These are phyloP conservation scores for Sitta carolinensis DNA, from an alignment of 2,797 vertebrate species.

Conservation along the genomic window DNA sequence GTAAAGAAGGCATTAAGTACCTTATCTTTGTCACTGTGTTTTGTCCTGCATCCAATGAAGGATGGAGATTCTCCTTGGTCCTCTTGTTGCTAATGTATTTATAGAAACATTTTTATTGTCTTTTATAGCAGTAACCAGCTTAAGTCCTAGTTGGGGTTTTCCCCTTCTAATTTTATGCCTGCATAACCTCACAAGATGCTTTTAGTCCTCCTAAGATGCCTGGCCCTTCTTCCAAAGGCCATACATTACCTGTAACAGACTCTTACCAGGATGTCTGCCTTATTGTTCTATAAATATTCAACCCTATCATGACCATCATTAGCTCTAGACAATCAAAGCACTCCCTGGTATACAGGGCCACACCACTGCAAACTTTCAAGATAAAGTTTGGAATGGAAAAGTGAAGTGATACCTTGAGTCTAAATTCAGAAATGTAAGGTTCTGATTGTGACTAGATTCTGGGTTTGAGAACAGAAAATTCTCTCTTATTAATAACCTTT, in stretches of 20 bases:
- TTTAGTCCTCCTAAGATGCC: background rate
- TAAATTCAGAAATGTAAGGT: background rate
- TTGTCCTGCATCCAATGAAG: background rate
- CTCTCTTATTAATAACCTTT: background rate
- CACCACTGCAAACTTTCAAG: background rate
- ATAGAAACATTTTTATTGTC: background rate
- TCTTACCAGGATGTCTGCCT: background rate
- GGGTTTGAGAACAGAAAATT: background rate
- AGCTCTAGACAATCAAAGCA: background rate
- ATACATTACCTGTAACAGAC: background rate
- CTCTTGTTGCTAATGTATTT: background rate
- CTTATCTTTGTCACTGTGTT: background rate
- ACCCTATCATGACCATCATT: too few species aligned
- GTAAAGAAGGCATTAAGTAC: background rate
- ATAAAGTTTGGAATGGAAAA: background rate
- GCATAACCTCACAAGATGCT: background rate
- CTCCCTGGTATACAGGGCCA: background rate
- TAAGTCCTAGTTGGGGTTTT: background rate
- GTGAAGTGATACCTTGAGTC: background rate
- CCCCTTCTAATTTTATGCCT: background rate
- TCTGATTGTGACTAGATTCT: background rate
- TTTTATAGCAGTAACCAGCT: background rate
- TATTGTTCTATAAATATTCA: background rate
- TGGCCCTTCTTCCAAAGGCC: background rate
- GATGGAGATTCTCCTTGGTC: background rate